Conservation (phyloP, 1,140 invertebrate genomes). For the Aphis craccivora region DNA sequence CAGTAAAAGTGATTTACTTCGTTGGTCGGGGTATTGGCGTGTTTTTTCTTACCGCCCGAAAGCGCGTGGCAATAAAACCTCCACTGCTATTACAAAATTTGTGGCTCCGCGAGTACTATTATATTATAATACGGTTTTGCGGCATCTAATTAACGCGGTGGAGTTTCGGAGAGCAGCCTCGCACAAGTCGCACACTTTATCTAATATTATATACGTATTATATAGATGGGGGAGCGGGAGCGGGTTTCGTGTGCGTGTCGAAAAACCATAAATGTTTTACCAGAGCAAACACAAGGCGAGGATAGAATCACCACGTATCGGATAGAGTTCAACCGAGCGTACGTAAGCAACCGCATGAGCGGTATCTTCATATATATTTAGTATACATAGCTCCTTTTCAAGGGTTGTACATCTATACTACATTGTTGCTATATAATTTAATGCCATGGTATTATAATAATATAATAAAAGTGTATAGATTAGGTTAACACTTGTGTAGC, state of each 20-base stretch:
- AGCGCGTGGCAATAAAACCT: background rate
- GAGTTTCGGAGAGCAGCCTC: background rate
- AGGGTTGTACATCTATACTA: background rate
- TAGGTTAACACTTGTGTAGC: background rate
- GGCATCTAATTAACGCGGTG: background rate
- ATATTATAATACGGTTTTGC: background rate
- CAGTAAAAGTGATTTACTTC: too few relatives aligned
- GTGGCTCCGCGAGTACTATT: background rate
- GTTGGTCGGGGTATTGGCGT: background rate
- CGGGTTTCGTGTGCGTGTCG: background rate
- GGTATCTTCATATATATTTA: background rate
- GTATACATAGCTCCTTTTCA: background rate
- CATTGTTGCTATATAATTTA: background rate
- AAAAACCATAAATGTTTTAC: slow-evolving; percentile 27
- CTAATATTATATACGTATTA: background rate
- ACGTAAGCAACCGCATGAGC: background rate
- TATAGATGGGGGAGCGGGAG: background rate
- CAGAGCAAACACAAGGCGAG: slow-evolving; percentile 14
- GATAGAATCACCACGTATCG: background rate
- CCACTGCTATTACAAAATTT: background rate
- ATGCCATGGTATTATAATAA: background rate
- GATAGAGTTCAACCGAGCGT: background rate
- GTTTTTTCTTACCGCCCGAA: background rate
- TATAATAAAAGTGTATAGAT: background rate
- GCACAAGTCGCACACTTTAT: background rate